Conservation (phyloP, 2,888 invertebrate species). For the Orthosia gothica region DNA sequence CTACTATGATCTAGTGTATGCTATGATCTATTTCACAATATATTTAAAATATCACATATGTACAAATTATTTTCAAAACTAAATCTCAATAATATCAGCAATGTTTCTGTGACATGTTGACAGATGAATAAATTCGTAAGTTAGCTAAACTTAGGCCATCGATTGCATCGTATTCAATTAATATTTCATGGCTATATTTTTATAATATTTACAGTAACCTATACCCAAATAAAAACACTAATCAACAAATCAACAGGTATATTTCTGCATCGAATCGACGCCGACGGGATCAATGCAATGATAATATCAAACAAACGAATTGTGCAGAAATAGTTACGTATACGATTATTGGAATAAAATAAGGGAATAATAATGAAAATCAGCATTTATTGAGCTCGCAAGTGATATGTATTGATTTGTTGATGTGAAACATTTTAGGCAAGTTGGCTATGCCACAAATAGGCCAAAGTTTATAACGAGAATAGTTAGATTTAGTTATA, state of each 20-base stretch:
- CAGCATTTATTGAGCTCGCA: conserved; percentile 10
- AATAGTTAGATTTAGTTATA: conserved; percentile 44
- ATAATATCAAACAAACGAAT: conserved; percentile 25
- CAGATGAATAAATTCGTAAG: conserved; percentile 73
- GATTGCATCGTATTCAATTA: conserved; percentile 52
- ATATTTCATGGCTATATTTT: conserved; percentile 56
- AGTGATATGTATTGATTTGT: conserved; percentile 60
- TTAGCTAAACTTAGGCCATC: conserved; percentile 65
- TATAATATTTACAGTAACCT: conserved; percentile 51
- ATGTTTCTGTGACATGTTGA: conserved; percentile 77
- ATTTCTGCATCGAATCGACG: conserved; percentile 11
- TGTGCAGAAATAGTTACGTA: conserved; percentile 44
- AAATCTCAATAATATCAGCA: conserved; percentile 85
- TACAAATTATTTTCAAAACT: conserved; percentile 87
- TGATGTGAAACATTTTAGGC: conserved; percentile 50
- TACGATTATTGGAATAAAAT: conserved; percentile 22
- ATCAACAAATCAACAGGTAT: conserved; percentile 67
- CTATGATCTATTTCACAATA: conserved; percentile 86
- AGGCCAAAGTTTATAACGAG: conserved; percentile 58
- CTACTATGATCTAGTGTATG: conserved; percentile 83
- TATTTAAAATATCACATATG: conserved; percentile 91
- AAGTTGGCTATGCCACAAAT: conserved; percentile 53
- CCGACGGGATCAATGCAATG: conserved; percentile 1
- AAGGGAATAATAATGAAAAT: conserved; percentile 13
- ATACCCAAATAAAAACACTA: conserved; percentile 38